Base-by-base conservation (phyloP, 2,797 vertebrate genomes). In the Apodemus agrarius region DNA sequence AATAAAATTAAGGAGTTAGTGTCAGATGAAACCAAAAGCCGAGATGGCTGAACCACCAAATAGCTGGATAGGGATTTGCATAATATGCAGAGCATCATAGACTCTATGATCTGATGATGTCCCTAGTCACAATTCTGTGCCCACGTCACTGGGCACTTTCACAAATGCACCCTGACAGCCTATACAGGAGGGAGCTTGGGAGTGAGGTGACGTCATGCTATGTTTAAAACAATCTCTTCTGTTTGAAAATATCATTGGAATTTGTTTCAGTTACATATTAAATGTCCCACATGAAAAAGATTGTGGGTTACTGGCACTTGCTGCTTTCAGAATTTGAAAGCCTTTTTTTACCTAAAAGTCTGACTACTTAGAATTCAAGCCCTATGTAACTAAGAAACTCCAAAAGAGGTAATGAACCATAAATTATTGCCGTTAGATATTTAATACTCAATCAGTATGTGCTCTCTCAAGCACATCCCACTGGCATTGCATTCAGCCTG, bases 381-480 rank as follows among this genome's bases (percentile, higher is more conserved):
- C 96, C 98, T 98, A 97, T 98, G 97, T 98, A 99, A 98, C 98
- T 98, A 97, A 98, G 98, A 98, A 99, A 98, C 98, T 99, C 98
- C 98, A 99, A 99, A 99, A 99, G 98, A 98, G 98, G 98, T 99
- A 99, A 99, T 99, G 98, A 99, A 99, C 98, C 98, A 98, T 99
- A 99, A 99, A 99, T 99, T 99, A 99, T 98, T 98, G 98, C 98
- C 97, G 97, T 99, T 99, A 99, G 98, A 99, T 99, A 99, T 98
- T 99, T 99, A 99, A 99, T 98, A 98, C 99, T 99, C 99, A 99
- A 99, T 99, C 99, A 99, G 98, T 97, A 97, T 98, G 98, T 98
- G 98, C 98, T 98, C 98, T 99, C 99, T 98, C 98, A 98, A 99
- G 98, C 98, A 97, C 98, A 98, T 99, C 99, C 99, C 99, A 99